Conservation (phyloP, 2,888 invertebrate genomes). For the Drosophila barbarae region DNA sequence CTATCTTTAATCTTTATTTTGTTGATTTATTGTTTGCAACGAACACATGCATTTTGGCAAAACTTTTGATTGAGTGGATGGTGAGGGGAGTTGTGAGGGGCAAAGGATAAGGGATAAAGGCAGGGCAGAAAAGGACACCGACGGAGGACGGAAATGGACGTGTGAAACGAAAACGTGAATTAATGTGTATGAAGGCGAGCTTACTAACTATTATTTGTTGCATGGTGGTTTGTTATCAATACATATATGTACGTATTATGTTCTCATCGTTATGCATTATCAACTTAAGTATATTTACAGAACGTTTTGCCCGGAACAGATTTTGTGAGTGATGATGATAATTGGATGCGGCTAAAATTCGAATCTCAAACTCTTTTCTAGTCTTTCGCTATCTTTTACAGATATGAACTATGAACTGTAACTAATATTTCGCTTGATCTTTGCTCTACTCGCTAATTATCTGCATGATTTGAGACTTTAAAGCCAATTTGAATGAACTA, state of each 20-base stretch:
- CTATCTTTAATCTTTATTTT: conserved; percentile 16
- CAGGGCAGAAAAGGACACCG: conserved; percentile 1
- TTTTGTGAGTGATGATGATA: conserved; percentile 16
- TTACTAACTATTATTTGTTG: conserved; percentile 63
- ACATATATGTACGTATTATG: conserved; percentile 26
- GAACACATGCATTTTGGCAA: conserved; percentile 71
- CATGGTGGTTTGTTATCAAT: conserved; percentile 36
- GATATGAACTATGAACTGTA: conserved; percentile 18
- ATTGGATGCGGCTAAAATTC: conserved; percentile 39
- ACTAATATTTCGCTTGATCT: conserved; percentile 46
- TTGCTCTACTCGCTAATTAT: conserved; percentile 16
- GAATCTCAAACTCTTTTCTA: conserved; percentile 55
- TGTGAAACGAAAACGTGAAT: conserved; percentile 31
- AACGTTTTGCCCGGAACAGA: conserved; percentile 39
- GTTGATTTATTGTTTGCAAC: conserved; percentile 49
- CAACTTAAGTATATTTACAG: conserved; percentile 70
- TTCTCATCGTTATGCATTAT: conserved; percentile 19
- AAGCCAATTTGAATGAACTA: conserved; percentile 33
- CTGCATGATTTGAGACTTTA: conserved; percentile 30
- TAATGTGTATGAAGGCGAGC: conserved; percentile 45
- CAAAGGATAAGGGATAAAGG: neutral
- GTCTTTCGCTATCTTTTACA: conserved; percentile 24
- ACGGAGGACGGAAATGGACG: conserved; percentile 38
- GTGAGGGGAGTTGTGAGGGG: neutral
- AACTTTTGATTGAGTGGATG: conserved; percentile 20